phyloP scores from a whole-genome alignment of 2,797 vertebrate species.

The Darevskia mixta region DNA sequence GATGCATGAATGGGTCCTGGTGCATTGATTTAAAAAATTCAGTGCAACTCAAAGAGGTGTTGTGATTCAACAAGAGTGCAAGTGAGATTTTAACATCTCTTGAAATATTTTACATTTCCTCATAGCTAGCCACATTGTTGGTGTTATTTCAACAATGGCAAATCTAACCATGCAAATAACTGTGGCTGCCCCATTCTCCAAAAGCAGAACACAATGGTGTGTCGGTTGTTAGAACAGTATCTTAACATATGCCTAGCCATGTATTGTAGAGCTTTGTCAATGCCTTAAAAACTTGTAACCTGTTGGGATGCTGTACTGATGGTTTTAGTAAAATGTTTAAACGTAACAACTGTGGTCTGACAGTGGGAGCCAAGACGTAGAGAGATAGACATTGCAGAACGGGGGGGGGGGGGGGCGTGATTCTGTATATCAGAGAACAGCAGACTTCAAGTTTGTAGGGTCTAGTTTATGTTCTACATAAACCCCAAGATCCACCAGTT shows the following conservation, averaged over 20 bases:
- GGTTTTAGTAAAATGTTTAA: neutral
- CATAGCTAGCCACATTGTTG: slow-evolving; percentile 22
- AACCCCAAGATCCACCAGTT: no score
- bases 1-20: neutral
- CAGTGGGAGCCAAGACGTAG: no score
- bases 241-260: no score
- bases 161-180: neutral
- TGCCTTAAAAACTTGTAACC: no score
- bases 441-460: no score
- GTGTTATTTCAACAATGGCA: slow-evolving; percentile 18
- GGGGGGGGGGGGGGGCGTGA: neutral
- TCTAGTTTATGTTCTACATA: no score
- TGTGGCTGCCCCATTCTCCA: no score
- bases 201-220: no score
- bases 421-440: neutral
- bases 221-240: no score
- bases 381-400: no score
- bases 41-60: neutral
- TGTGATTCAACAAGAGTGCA: neutral
- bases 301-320: neutral
- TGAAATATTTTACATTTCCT: neutral
- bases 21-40: neutral
- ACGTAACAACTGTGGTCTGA: neutral
- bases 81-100: no score
- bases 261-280: no score